Evolutionary conservation across 2,113 vertebrate genomes (phyloP), one percentile per base, ranked within the genome.

Genomic region (Tiliqua scincoides): DNA sequence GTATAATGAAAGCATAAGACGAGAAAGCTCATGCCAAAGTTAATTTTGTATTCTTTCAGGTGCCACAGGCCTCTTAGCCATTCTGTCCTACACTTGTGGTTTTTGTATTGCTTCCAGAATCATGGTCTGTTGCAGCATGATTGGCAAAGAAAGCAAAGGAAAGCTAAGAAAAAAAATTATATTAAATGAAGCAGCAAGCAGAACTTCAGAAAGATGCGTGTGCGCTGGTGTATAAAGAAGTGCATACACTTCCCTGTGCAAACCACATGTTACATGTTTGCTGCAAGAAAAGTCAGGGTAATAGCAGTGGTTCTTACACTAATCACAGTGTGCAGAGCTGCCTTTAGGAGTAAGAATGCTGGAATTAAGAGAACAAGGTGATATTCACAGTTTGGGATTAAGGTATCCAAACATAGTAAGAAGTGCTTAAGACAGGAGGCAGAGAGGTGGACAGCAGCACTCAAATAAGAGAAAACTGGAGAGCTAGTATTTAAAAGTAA

Each of bases 401-500:
- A 67, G 57, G 21, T 23, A 12, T 52, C 40, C 0, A 9, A 91
- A 32, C 43, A 84, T 5, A 30, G 80, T 4, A 25, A 48, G 40
- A 27, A 48, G 63, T 32, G 54, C 62, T 62, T 78, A 78, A 75
- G 74, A 67, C 25, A 23, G 10, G 68, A 30, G 89, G 70, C 35
- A 63, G 79, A 40, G 79, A 81, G 67, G 73, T 15, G 70, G 84
- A 77, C 72, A 90, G 78, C 32, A 48, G 6, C 75, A 74, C 3
- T 9, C 3, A 65, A 43, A 82, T 15, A 78, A 88, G 87, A 88
- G 75, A 40, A 91, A 92, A 68, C 68, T 0, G 2, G 86, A 89
- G 90, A 87, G 23, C 20, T 84, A 48, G 35, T 79, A 43, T 83
- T 61, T 59, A 89, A 79, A 82, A 30, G 23, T 2, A 18, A 54